These are phyloP conservation scores for Tonatia bakeri DNA, from an alignment of 2,113 vertebrate species.

Conservation along the genomic window DNA sequence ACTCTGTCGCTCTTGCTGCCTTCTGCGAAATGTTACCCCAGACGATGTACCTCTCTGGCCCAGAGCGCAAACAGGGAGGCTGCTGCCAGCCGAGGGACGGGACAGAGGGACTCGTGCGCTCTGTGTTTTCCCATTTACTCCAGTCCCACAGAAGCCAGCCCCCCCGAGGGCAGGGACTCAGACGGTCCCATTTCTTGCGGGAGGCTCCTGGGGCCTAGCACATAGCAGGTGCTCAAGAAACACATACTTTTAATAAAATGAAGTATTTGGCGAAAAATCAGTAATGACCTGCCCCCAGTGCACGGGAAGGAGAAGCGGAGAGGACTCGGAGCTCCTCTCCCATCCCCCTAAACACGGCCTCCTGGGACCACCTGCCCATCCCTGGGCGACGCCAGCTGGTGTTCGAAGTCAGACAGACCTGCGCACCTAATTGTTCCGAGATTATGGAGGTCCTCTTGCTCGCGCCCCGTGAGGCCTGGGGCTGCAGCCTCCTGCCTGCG, in stretches of 20 bases:
- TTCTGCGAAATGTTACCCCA: not conserved
- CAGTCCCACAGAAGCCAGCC: not conserved
- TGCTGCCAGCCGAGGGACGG: not conserved
- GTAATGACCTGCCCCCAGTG: not conserved
- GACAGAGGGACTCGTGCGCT: not conserved
- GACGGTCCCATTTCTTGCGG: not conserved
- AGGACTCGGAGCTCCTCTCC: not conserved
- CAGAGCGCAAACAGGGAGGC: not conserved
- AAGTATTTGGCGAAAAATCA: not conserved
- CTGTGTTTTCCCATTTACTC: too few relatives aligned
- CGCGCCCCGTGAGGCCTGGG: not conserved
- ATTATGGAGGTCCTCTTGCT: not conserved
- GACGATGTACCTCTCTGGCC: too few relatives aligned
- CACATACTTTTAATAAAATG: not conserved
- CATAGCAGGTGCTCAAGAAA: not conserved
- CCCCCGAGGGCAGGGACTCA: not conserved
- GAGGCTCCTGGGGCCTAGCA: not conserved
- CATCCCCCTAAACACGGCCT: not conserved
- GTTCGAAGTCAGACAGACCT: not conserved
- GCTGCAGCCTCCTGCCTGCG: fast-evolving
- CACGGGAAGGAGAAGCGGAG: not conserved
- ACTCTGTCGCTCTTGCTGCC: not conserved
- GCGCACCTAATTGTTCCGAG: not conserved
- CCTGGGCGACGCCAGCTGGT: not conserved
- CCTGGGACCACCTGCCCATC: not conserved